Evolutionary conservation across 2,113 vertebrate species (phyloP), one percentile per base, ranked within the genome.

Genomic region (Salvator merianae): DNA sequence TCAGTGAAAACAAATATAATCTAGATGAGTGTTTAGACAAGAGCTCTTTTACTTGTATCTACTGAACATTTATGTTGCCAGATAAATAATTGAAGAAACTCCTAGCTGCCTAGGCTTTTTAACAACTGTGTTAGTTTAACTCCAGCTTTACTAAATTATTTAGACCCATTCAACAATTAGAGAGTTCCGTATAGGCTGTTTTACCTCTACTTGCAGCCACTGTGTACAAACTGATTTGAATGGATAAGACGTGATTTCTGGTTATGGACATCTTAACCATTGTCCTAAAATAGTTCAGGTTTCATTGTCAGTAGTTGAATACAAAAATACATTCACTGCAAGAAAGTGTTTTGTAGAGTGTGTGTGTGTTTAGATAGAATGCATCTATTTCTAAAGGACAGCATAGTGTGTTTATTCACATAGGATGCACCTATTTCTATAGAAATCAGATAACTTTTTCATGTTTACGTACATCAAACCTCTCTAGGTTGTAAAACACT

Each of bases 11-110:
- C 9, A 87, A 73, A 34, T 80, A 43, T 14, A 47, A 78, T 82
- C 86, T 84, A 79, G 43, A 81, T 34, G 30, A 83, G 28, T 74
- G 13, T 82, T 87, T 75, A 63, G 82, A 55, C 8, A 2, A 66
- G 34, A 18, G 9, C 36, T 22, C 8, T 74, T 47, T 84, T 88
- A 78, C 62, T 87, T 82, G 86, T 4, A 53, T 89, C 24, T 65
- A 70, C 79, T 40, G 1, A 71, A 40, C 77, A 84, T 79, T 86
- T 62, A 85, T 65, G 71, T 72, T 40, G 0, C 10, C 84, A 38
- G 80, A 84, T 88, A 89, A 92, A 86, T 84, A 78, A 87, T 73
- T 88, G 77, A 90, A 88, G 69, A 90, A 74, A 85, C 72, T 71
- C 40, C 12, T 71, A 78, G 66, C 63, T 77, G 22, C 38, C 68